These are phyloP conservation scores for Phoxinus dragarum DNA, from an alignment of 2,797 vertebrate genomes.

Conservation along the genomic window DNA sequence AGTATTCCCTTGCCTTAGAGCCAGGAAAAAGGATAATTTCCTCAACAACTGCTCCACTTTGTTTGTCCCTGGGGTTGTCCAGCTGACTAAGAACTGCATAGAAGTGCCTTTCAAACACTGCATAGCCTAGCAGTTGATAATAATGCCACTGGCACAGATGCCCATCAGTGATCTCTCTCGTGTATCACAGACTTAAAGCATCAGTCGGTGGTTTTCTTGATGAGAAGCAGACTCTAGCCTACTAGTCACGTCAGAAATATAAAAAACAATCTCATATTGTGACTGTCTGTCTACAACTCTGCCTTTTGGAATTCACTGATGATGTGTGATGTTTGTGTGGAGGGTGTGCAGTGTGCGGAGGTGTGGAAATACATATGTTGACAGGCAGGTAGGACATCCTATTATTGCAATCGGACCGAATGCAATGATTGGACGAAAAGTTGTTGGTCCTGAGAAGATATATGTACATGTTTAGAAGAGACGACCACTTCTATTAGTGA, in stretches of 20 bases:
- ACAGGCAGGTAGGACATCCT: not conserved
- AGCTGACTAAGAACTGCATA: constrained; percentile 62
- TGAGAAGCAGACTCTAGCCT: not conserved
- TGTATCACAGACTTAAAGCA: constrained; percentile 72
- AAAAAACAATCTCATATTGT: not conserved
- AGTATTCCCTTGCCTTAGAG: constrained; percentile 77
- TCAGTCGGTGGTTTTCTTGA: constrained; percentile 68
- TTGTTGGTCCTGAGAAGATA: too few species aligned
- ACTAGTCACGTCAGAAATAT: not conserved
- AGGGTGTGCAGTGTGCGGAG: too few species aligned
- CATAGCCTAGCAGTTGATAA: constrained; percentile 55
- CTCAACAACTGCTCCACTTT: constrained; percentile 76
- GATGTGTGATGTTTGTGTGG: too few species aligned
- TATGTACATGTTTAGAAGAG: too few species aligned
- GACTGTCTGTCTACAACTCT: not conserved
- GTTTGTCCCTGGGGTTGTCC: constrained; percentile 62
- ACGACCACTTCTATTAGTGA: not conserved
- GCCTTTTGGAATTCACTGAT: too few species aligned
- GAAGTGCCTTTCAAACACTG: constrained; percentile 65
- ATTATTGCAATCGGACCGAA: not conserved
- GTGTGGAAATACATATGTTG: too few species aligned
- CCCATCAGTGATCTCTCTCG: constrained; percentile 71
- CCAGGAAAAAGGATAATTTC: constrained; percentile 73
- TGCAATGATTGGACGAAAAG: not conserved
- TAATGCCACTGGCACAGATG: constrained; percentile 57